Percentiles rank a stretch among this genome's conserved stretches.
These are phyloP conservation scores for Notolabrus celidotus DNA, from an alignment of 2,797 vertebrate genomes.

Conservation along the genomic window DNA sequence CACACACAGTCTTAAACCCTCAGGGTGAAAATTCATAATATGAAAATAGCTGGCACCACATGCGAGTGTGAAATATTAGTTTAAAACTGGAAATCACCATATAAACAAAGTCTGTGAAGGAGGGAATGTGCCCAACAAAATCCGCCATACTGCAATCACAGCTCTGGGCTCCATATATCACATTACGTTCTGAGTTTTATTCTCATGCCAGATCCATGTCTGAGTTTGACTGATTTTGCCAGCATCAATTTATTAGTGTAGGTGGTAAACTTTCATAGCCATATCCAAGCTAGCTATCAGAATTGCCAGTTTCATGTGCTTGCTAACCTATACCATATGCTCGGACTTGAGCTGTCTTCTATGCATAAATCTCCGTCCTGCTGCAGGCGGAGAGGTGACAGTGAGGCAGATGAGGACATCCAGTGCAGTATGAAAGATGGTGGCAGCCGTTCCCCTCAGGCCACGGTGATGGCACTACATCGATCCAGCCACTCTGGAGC, in stretches of 20 bases:
- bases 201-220: constrained; percentile 34
- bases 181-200: constrained; percentile 54
- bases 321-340: constrained; percentile 63
- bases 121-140: constrained; percentile 11
- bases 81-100: constrained; percentile 48
- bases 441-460: constrained; percentile 72
- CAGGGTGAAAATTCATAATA: constrained; percentile 25
- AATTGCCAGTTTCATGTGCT: constrained; percentile 14
- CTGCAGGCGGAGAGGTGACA: constrained; percentile 71
- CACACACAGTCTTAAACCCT: constrained; percentile 11
- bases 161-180: constrained; percentile 42
- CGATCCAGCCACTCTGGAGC: constrained; percentile 78
- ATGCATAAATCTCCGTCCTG: constrained; percentile 61
- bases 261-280: constrained; percentile 44
- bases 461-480: constrained; percentile 74
- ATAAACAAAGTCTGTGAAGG: constrained; percentile 48
- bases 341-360: constrained; percentile 59
- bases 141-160: constrained; percentile 27
- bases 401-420: constrained; percentile 80
- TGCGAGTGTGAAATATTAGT: constrained; percentile 34
- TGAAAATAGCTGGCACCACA: constrained; percentile 22
- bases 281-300: constrained; percentile 42
- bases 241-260: constrained; percentile 55
- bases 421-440: constrained; percentile 79
- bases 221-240: constrained; percentile 40